Percentiles rank a stretch among this genome's conserved stretches.
Conservation (phyloP, 2,797 vertebrate species). For the Malacoraja senta region DNA sequence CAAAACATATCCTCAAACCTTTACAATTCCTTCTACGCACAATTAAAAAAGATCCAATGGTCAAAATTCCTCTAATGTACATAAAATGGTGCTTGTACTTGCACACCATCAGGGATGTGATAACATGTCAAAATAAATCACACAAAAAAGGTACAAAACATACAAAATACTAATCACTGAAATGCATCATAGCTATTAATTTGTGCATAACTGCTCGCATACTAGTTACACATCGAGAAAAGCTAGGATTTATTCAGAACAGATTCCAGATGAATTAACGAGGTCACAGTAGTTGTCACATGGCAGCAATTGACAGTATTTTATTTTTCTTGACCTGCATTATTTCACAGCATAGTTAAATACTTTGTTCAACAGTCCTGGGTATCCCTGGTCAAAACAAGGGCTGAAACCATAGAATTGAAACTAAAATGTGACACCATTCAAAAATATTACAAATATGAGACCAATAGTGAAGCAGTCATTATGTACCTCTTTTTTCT, state of each 20-base stretch:
- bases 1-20: constrained; percentile 25
- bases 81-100: constrained; percentile 35
- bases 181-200: constrained; percentile 21
- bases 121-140: constrained; percentile 26
- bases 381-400: constrained; percentile 14
- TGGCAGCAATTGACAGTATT: constrained; percentile 32
- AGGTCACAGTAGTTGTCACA: constrained; percentile 33
- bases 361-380: constrained; percentile 26
- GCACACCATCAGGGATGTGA: constrained; percentile 31
- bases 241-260: constrained; percentile 14
- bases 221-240: constrained; percentile 11
- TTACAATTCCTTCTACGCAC: constrained; percentile 29
- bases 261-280: constrained; percentile 17
- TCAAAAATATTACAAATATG: not conserved
- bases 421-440: constrained; percentile 33
- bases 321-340: constrained; percentile 7
- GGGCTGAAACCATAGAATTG: not conserved
- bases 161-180: constrained; percentile 17
- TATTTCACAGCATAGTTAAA: constrained; percentile 35
- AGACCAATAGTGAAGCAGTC: not conserved
- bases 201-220: constrained; percentile 1
- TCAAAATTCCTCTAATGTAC: constrained; percentile 34
- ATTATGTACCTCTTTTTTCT: not conserved
- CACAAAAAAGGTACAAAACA: constrained; percentile 26
- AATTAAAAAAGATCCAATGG: constrained; percentile 4